These are phyloP conservation scores for Lerista edwardsae DNA, from an alignment of 2,797 vertebrate species.

Conservation along the genomic window DNA sequence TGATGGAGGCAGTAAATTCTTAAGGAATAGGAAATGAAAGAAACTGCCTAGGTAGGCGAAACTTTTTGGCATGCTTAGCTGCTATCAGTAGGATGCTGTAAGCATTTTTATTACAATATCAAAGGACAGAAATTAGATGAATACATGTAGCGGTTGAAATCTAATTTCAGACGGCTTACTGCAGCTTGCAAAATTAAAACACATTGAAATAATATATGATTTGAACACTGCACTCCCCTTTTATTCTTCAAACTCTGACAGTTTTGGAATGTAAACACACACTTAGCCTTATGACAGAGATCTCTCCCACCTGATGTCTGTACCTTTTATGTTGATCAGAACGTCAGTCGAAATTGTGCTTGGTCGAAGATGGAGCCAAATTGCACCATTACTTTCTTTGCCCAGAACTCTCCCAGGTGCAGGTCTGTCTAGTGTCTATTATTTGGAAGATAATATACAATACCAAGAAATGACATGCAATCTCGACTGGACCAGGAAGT, in stretches of 20 bases:
- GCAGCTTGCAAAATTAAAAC: not conserved
- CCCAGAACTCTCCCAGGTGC: conserved; percentile 33
- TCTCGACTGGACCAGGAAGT: conserved; percentile 48
- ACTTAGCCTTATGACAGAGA: conserved; percentile 30
- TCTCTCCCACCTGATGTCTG: conserved; percentile 35
- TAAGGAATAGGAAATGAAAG: conserved; percentile 48
- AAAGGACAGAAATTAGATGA: conserved; percentile 15
- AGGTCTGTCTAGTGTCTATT: conserved; percentile 41
- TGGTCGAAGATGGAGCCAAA: conserved; percentile 40
- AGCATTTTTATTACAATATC: conserved; percentile 2
- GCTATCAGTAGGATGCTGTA: not conserved
- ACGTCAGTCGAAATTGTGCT: conserved; percentile 37
- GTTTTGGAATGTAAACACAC: conserved; percentile 41
- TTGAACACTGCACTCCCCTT: not conserved
- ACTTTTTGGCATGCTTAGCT: conserved; percentile 2
- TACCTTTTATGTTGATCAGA: conserved; percentile 51
- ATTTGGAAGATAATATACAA: conserved; percentile 46
- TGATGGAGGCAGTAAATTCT: conserved; percentile 4
- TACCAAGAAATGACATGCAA: conserved; percentile 39
- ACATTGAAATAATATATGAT: not conserved
- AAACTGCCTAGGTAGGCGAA: not conserved
- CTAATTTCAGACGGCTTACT: not conserved
- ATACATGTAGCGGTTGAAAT: conserved; percentile 3
- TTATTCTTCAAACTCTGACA: conserved; percentile 28
- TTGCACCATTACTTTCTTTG: conserved; percentile 16